Percentiles rank a stretch among this genome's conserved stretches.
Conservation (phyloP, 2,113 vertebrate species). For the Syngnathoides biaculeatus region DNA sequence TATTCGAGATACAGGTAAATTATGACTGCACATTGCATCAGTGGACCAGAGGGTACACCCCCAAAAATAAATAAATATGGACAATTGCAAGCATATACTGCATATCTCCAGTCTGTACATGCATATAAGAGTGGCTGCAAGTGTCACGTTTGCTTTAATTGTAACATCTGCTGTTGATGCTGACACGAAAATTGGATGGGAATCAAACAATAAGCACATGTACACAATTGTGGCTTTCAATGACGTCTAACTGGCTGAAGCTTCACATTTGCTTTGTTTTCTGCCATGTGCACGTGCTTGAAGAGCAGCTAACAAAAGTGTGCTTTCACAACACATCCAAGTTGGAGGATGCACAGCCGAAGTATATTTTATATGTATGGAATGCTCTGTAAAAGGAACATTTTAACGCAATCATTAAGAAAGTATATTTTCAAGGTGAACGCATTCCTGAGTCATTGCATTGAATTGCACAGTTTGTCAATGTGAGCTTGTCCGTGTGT, state of each 20-base stretch:
- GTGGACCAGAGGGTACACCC: slow-evolving; percentile 10
- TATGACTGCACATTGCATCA: slow-evolving; percentile 13
- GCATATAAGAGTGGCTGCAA: slow-evolving; percentile 18
- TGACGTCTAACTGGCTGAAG: slow-evolving; percentile 55
- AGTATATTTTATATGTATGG: not conserved
- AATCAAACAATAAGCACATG: slow-evolving; percentile 15
- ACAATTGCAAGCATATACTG: slow-evolving; percentile 9
- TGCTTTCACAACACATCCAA: not conserved
- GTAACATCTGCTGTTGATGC: slow-evolving; percentile 6
- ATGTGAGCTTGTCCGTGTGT: slow-evolving; percentile 1
- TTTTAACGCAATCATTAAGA: not conserved
- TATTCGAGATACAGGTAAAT: slow-evolving; percentile 13
- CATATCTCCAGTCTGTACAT: slow-evolving; percentile 8
- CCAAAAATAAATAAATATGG: not conserved
- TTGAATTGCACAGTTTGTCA: slow-evolving; percentile 25
- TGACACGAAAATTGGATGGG: slow-evolving; percentile 6
- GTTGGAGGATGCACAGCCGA: not conserved
- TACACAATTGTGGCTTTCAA: slow-evolving; percentile 30
- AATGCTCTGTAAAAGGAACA: not conserved
- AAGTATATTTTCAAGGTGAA: slow-evolving; percentile 30
- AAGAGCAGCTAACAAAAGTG: not conserved
- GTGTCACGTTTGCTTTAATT: not conserved
- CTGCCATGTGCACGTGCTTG: not conserved
- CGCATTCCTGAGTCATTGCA: slow-evolving; percentile 23
- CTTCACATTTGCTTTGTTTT: slow-evolving; percentile 10